Conservation (phyloP, 2,113 vertebrate species). For the Ceratotherium simum region DNA sequence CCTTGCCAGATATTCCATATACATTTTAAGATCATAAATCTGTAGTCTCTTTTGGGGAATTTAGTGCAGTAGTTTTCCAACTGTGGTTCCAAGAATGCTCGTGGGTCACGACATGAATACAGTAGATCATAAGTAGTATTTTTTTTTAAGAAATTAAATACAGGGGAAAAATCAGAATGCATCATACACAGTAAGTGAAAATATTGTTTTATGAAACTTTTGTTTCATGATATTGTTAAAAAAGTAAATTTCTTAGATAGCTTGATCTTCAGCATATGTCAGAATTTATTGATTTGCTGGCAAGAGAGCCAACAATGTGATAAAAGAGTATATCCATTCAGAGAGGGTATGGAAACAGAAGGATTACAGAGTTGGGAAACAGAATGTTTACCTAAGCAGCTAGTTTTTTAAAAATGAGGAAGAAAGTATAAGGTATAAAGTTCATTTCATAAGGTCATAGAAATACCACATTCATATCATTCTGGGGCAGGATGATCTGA, state of each 20-base stretch:
- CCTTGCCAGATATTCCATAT: neutral
- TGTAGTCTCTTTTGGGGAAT: neutral
- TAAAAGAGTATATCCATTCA: neutral
- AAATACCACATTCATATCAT: neutral
- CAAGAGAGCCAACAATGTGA: neutral
- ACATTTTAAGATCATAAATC: neutral
- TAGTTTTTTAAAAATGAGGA: neutral
- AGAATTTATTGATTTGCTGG: constrained; percentile 14
- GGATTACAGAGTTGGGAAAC: neutral
- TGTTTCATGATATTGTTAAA: neutral
- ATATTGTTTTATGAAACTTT: neutral
- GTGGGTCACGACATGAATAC: neutral
- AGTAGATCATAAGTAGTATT: neutral
- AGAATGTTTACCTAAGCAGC: constrained; percentile 31
- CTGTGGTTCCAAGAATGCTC: neutral
- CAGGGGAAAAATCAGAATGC: neutral
- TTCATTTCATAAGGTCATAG: constrained; percentile 1
- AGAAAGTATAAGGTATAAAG: neutral
- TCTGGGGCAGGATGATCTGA: neutral
- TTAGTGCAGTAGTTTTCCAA: neutral
- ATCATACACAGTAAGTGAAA: neutral
- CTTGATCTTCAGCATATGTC: neutral
- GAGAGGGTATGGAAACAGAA: neutral
- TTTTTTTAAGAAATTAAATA: constrained; percentile 6
- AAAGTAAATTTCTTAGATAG: neutral